phyloP scores from a whole-genome alignment of 2,797 vertebrate genomes.

The Lagothrix lagotricha region DNA sequence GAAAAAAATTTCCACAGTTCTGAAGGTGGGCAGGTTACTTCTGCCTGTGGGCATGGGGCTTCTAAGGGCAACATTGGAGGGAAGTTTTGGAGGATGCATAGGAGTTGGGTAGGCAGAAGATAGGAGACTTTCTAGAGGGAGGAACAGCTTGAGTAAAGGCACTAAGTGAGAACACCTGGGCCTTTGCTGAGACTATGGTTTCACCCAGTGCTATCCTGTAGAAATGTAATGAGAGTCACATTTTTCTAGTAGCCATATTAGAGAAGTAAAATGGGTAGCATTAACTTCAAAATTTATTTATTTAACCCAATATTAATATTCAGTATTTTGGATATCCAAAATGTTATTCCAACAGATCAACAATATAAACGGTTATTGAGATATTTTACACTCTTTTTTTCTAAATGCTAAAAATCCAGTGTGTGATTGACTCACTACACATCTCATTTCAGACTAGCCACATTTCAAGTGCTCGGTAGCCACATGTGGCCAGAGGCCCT shows the following conservation, averaged over 20 bases:
- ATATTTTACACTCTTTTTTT: neutral
- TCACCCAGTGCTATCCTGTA: neutral
- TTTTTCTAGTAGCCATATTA: neutral
- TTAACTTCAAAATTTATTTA: neutral
- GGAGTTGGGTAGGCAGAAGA: neutral
- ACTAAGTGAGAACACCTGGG: neutral
- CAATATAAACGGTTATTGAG: neutral
- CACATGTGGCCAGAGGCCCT: neutral
- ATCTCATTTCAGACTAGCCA: neutral
- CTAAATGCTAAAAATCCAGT: neutral
- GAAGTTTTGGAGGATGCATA: neutral
- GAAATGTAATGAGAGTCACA: neutral
- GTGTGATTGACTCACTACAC: neutral
- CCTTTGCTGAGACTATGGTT: neutral
- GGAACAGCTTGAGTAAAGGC: neutral
- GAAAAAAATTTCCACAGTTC: neutral
- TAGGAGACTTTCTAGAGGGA: neutral
- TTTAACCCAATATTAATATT: neutral
- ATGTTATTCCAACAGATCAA: neutral
- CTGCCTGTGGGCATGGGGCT: neutral
- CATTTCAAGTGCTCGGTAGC: neutral
- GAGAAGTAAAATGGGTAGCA: neutral
- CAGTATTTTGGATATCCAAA: neutral
- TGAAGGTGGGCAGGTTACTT: neutral
- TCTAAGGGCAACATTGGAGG: neutral